phyloP scores from a whole-genome alignment of 1,140 invertebrate species.

The Sycophaga agraensis region DNA sequence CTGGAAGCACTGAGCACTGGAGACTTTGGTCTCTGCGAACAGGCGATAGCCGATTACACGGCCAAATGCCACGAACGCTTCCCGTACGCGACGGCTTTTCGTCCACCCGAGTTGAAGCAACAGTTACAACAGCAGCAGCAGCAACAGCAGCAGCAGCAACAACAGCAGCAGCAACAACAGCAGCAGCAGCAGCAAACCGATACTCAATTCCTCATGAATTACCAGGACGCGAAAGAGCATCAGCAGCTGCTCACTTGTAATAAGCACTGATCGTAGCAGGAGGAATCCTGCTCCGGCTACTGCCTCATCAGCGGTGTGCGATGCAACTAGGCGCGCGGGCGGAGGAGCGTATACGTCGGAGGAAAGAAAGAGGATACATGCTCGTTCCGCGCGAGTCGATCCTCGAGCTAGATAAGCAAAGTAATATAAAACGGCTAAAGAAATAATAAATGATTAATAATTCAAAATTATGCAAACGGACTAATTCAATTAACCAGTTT shows the following conservation, averaged over 20 bases:
- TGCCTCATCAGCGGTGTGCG: slow-evolving; percentile 6
- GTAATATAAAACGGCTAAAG: neutral
- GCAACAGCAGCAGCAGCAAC: neutral
- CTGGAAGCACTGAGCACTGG: slow-evolving; percentile 74
- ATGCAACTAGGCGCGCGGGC: slow-evolving; percentile 3
- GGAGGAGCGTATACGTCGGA: neutral
- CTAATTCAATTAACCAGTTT: neutral
- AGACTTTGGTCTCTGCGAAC: slow-evolving; percentile 75
- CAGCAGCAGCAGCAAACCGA: slow-evolving; percentile 18
- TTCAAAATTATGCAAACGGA: slow-evolving; percentile 2
- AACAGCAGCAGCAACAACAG: slow-evolving; percentile 3
- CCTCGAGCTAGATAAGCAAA: slow-evolving; percentile 4
- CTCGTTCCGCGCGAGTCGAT: neutral
- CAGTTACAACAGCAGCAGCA: neutral
- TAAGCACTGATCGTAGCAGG: slow-evolving; percentile 52
- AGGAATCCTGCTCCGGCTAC: slow-evolving; percentile 5
- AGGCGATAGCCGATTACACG: slow-evolving; percentile 69
- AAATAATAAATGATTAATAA: neutral
- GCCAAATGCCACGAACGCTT: slow-evolving; percentile 72
- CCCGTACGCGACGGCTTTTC: slow-evolving; percentile 73
- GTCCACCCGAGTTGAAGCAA: slow-evolving; percentile 48
- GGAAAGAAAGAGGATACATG: neutral
- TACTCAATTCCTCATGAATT: neutral
- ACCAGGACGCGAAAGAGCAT: neutral
- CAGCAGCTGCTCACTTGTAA: slow-evolving; percentile 41